A percentile compares a stretch with the other conserved stretches of the same genome.
Conservation (phyloP, 2,113 vertebrate species). For the Rattus norvegicus region DNA sequence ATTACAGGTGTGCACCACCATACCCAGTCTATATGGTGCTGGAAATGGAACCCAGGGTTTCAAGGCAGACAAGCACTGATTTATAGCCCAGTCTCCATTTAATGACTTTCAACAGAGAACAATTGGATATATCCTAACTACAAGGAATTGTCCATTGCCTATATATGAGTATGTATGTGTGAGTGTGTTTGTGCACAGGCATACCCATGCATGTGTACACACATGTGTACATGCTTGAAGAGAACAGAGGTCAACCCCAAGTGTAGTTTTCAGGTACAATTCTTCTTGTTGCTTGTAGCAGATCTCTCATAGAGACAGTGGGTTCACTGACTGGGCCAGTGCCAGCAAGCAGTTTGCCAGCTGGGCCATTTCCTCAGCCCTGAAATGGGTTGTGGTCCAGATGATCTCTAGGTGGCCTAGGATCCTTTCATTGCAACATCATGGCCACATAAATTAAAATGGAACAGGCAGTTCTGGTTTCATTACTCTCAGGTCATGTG, state of each 20-base stretch:
- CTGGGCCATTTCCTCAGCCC: background rate
- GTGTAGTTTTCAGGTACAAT: background rate
- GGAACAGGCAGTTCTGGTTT: slow-evolving; percentile 44
- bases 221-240: background rate
- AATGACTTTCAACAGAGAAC: background rate
- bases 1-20: too few species aligned
- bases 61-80: background rate
- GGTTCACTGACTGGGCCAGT: background rate
- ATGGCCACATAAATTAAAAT: background rate
- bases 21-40: background rate
- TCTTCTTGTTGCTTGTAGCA: background rate
- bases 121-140: background rate
- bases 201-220: background rate
- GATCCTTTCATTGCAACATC: slow-evolving; percentile 8
- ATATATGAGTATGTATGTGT: background rate
- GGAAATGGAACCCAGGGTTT: background rate
- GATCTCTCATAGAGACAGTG: background rate
- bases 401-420: background rate
- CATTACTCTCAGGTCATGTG: slow-evolving; percentile 4
- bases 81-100: background rate
- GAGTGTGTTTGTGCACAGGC: background rate
- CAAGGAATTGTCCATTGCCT: background rate
- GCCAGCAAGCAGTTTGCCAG: background rate
- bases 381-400: background rate
- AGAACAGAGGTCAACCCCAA: background rate